A percentile compares a stretch with the other conserved stretches of the same genome.
phyloP scores from a whole-genome alignment of 2,113 vertebrate species.

The Poeciliopsis turrubarensis region DNA sequence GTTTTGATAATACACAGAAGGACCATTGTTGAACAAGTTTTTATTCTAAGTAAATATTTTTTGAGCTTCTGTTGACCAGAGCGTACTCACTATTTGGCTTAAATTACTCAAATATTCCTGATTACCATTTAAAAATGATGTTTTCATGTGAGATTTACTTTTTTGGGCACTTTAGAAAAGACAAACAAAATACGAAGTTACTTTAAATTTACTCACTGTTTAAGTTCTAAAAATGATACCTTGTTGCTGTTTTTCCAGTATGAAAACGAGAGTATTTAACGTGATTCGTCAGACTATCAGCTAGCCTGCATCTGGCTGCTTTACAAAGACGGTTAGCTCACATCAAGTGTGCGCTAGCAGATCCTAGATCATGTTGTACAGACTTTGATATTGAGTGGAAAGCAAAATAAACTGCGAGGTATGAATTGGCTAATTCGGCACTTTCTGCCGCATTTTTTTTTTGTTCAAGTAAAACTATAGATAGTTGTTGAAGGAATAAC shows the following conservation, averaged over 20 bases:
- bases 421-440: too few relatives aligned
- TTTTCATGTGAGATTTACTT: too few relatives aligned
- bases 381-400: too few relatives aligned
- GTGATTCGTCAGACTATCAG: not conserved
- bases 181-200: too few relatives aligned
- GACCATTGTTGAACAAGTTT: too few relatives aligned
- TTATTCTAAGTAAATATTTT: not conserved
- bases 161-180: too few relatives aligned
- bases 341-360: not conserved
- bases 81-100: not conserved
- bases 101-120: not conserved
- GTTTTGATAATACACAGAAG: conserved; percentile 7
- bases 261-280: not conserved
- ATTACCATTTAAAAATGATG: too few relatives aligned
- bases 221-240: too few relatives aligned
- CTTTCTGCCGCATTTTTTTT: not conserved
- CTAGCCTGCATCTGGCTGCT: not conserved
- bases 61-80: not conserved
- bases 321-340: not conserved
- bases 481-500: too few relatives aligned
- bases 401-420: too few relatives aligned
- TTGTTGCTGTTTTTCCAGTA: not conserved
- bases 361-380: too few relatives aligned
- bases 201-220: too few relatives aligned
- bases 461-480: not conserved